Conservation (phyloP, 1,140 invertebrate genomes). For the Tenebrio molitor region DNA sequence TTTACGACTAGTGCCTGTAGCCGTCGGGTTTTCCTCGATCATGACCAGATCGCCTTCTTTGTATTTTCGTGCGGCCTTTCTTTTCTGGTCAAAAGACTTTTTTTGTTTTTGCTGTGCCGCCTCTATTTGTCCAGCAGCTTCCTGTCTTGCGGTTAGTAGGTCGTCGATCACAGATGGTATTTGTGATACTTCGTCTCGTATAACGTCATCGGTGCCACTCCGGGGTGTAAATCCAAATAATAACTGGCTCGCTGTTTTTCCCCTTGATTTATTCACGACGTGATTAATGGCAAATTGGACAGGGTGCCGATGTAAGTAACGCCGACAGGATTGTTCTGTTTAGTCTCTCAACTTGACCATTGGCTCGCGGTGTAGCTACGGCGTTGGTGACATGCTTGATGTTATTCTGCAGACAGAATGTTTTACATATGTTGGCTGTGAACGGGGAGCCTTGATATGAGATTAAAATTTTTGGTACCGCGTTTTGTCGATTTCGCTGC, state of each 20-base stretch:
- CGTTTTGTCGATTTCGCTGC: constrained; percentile 51
- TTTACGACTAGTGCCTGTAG: constrained; percentile 52
- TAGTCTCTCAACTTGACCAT: constrained; percentile 63
- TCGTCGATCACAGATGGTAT: constrained; percentile 16
- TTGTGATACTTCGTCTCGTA: constrained; percentile 21
- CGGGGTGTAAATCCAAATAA: constrained; percentile 50
- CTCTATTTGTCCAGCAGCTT: not conserved
- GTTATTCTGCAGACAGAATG: constrained; percentile 50
- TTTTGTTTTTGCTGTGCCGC: constrained; percentile 31
- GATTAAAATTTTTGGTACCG: constrained; percentile 54
- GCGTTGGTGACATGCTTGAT: constrained; percentile 58
- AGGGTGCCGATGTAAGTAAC: constrained; percentile 29
- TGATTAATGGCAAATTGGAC: constrained; percentile 57
- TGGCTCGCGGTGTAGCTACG: constrained; percentile 59
- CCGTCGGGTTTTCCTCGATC: constrained; percentile 24
- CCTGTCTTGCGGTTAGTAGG: not conserved
- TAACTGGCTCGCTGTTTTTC: constrained; percentile 50
- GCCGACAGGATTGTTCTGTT: constrained; percentile 48
- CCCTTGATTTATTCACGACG: constrained; percentile 51
- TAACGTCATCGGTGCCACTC: not conserved
- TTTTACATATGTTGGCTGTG: constrained; percentile 54
- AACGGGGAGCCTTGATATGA: constrained; percentile 58
- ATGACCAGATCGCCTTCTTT: constrained; percentile 53
- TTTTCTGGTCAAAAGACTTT: constrained; percentile 14
- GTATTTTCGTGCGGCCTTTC: constrained; percentile 32